A percentile compares a stretch with the other conserved stretches of the same genome.
Evolutionary conservation across 2,113 vertebrate species (phyloP).

Genomic region (Lagenorhynchus albirostris): DNA sequence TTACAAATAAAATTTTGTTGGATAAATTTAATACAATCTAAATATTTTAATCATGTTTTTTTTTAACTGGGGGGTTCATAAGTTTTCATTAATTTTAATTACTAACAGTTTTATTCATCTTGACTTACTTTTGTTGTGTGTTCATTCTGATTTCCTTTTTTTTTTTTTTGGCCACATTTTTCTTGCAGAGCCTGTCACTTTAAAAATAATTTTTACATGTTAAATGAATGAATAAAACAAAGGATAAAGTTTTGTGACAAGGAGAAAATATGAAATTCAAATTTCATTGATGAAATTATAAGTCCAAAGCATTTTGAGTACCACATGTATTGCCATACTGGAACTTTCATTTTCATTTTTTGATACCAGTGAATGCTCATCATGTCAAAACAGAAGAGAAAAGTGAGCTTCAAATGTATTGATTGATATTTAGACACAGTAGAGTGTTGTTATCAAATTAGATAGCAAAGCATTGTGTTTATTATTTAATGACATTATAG

Average conservation of each 20-base stretch:
- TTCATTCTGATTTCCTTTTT: not conserved
- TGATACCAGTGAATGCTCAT: not conserved
- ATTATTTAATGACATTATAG: not conserved
- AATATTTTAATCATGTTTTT: not conserved
- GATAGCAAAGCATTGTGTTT: not conserved
- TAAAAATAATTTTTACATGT: not conserved
- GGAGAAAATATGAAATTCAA: not conserved
- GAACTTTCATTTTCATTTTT: not conserved
- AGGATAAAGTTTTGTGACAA: not conserved
- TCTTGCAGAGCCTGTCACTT: not conserved
- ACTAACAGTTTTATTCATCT: not conserved
- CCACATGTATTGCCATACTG: not conserved
- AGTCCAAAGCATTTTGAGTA: not conserved
- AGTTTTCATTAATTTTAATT: not conserved
- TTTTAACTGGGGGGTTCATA: not conserved
- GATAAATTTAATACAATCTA: not conserved
- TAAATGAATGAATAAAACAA: not conserved
- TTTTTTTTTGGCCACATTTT: not conserved
- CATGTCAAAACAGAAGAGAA: not conserved
- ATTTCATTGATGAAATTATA: not conserved
- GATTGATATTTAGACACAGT: not conserved
- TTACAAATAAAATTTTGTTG: not conserved
- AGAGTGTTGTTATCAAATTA: not conserved
- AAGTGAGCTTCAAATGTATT: not conserved
- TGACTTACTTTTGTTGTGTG: not conserved